These are phyloP conservation scores for Drosophila trapezifrons DNA, from an alignment of 1,140 invertebrate genomes.

Conservation along the genomic window DNA sequence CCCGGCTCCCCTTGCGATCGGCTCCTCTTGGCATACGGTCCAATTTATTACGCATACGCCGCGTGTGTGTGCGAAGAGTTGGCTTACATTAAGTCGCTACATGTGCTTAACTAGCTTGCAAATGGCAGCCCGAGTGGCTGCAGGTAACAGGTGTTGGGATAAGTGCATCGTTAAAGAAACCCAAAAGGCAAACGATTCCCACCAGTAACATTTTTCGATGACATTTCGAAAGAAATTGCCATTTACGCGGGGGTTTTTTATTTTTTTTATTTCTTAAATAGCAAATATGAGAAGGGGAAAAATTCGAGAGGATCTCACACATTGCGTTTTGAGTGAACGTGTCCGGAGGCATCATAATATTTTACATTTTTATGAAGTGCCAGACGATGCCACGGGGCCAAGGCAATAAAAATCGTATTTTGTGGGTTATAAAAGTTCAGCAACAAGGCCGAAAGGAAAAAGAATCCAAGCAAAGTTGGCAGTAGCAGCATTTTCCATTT, in stretches of 20 bases:
- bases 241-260: slow-evolving; percentile 16
- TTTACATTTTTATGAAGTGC: slow-evolving; percentile 83
- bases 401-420: slow-evolving; percentile 80
- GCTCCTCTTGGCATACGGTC: slow-evolving; percentile 5
- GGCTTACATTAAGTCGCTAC: slow-evolving; percentile 44
- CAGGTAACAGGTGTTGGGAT: slow-evolving; percentile 22
- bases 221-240: slow-evolving; percentile 39
- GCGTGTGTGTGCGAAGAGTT: slow-evolving; percentile 19
- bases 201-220: slow-evolving; percentile 21
- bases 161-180: slow-evolving; percentile 22
- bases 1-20: slow-evolving; percentile 17
- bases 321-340: slow-evolving; percentile 68
- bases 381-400: slow-evolving; percentile 57
- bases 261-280: not conserved
- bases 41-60: slow-evolving; percentile 58
- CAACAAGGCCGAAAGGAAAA: slow-evolving; percentile 17
- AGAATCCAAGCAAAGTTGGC: slow-evolving; percentile 49
- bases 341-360: slow-evolving; percentile 77
- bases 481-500: slow-evolving; percentile 58
- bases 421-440: slow-evolving; percentile 77
- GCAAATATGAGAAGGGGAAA: slow-evolving; percentile 5
- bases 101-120: slow-evolving; percentile 43
- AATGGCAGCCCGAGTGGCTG: slow-evolving; percentile 28
- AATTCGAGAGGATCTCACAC: slow-evolving; percentile 17
- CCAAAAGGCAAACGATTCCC: slow-evolving; percentile 21